Percentiles rank a stretch among this genome's conserved stretches.
These are phyloP conservation scores for Cladopsammia gracilis DNA, from an alignment of 64 coral and sea anemone species.

Conservation along the genomic window DNA sequence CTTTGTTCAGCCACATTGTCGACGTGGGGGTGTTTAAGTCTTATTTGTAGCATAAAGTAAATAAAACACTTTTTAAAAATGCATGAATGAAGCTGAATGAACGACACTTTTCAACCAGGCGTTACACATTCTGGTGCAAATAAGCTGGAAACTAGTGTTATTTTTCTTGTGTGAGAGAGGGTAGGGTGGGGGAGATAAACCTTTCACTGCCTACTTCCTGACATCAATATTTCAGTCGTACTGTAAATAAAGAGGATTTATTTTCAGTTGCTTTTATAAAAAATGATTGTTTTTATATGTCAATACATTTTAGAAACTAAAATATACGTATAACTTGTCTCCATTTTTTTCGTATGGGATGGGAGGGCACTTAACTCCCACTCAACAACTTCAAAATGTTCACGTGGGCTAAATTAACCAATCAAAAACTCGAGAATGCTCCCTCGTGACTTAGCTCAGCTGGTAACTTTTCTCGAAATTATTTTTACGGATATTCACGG, in stretches of 20 bases:
- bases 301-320: too few species aligned
- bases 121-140: neutral
- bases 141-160: neutral
- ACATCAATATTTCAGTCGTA: too few species aligned
- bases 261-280: too few species aligned
- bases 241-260: too few species aligned
- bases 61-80: too few species aligned
- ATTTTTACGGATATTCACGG: neutral
- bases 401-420: neutral
- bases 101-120: neutral
- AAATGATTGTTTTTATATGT: too few species aligned
- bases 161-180: too few species aligned
- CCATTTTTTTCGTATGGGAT: neutral
- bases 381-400: neutral
- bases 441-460: conserved; percentile 48
- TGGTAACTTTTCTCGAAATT: neutral
- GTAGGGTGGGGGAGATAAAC: neutral
- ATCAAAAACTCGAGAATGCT: neutral
- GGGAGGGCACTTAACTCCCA: neutral
- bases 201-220: too few species aligned
- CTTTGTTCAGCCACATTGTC: neutral
- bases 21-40: neutral
- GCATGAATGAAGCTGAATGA: too few species aligned
- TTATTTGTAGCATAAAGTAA: too few species aligned
- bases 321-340: too few species aligned